Conservation (phyloP, 2,113 vertebrate species). For the Romanogobio albipinnatus region DNA sequence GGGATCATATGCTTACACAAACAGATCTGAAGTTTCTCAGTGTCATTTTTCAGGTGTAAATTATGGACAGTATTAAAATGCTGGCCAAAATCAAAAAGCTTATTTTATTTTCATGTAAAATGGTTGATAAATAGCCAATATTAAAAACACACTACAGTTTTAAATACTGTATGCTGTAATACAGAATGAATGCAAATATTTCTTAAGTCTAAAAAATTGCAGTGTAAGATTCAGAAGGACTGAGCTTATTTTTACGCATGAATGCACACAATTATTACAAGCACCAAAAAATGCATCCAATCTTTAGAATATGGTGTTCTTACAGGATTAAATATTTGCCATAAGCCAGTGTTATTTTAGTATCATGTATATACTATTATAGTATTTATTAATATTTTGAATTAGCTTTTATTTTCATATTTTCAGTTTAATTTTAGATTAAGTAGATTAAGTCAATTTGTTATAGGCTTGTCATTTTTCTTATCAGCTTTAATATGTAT, state of each 20-base stretch:
- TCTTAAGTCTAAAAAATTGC: not conserved
- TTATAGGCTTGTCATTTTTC: no score
- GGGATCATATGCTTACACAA: not conserved
- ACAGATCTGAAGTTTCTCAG: no score
- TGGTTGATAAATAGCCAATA: no score
- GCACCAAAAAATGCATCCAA: not conserved
- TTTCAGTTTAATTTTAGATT: not conserved
- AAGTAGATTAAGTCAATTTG: no score
- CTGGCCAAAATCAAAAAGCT: no score
- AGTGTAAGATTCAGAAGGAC: not conserved
- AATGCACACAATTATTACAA: not conserved
- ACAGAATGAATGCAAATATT: no score
- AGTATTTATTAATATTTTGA: not conserved
- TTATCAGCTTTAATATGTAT: not conserved
- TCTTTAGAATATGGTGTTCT: not conserved
- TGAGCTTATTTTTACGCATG: not conserved
- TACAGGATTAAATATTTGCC: not conserved
- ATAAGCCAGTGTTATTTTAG: no score
- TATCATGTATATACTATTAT: no score
- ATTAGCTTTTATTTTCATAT: not conserved
- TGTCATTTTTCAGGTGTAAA: not conserved
- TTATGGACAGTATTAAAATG: no score
- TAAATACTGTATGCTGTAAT: no score
- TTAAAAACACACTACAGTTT: no score
- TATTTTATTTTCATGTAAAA: no score